These are phyloP conservation scores for Harlomillsia oculata DNA, from an alignment of 1,140 invertebrate species.

Conservation along the genomic window DNA sequence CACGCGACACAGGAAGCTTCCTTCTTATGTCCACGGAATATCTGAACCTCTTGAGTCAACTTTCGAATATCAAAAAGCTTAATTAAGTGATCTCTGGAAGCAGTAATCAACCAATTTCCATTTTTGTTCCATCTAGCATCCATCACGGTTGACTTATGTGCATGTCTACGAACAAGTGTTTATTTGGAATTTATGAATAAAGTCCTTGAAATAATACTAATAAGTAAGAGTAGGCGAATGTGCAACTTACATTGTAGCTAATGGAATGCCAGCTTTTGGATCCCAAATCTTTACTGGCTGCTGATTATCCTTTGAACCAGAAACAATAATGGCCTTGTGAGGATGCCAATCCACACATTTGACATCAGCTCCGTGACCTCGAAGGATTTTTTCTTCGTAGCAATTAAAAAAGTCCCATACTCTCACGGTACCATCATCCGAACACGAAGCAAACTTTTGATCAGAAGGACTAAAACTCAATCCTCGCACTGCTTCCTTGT, in stretches of 20 bases:
- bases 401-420: slow-evolving; percentile 98
- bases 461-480: slow-evolving; percentile 96
- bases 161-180: slow-evolving; percentile 59
- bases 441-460: slow-evolving; percentile 96
- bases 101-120: slow-evolving; percentile 98
- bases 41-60: slow-evolving; percentile 83
- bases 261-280: slow-evolving; percentile 81
- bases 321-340: slow-evolving; percentile 89
- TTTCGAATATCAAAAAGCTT: slow-evolving; percentile 98
- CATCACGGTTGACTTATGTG: slow-evolving; percentile 99
- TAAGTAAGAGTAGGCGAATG: not conserved
- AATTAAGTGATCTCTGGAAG: slow-evolving; percentile 91
- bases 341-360: slow-evolving; percentile 99
- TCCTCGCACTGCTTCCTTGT: slow-evolving; percentile 97
- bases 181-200: slow-evolving; percentile 1
- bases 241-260: slow-evolving; percentile 60
- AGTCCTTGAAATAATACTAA: not conserved
- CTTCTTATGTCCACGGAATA: slow-evolving; percentile 96
- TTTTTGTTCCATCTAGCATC: slow-evolving; percentile 98
- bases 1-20: slow-evolving; percentile 94
- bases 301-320: slow-evolving; percentile 98
- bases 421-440: slow-evolving; percentile 94
- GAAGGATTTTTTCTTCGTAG: slow-evolving; percentile 87
- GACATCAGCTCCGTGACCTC: slow-evolving; percentile 98
- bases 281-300: slow-evolving; percentile 99